A percentile compares a stretch with the other conserved stretches of the same genome.
These are phyloP conservation scores for Drosophila anomelani DNA, from an alignment of 2,888 invertebrate genomes.

Conservation along the genomic window DNA sequence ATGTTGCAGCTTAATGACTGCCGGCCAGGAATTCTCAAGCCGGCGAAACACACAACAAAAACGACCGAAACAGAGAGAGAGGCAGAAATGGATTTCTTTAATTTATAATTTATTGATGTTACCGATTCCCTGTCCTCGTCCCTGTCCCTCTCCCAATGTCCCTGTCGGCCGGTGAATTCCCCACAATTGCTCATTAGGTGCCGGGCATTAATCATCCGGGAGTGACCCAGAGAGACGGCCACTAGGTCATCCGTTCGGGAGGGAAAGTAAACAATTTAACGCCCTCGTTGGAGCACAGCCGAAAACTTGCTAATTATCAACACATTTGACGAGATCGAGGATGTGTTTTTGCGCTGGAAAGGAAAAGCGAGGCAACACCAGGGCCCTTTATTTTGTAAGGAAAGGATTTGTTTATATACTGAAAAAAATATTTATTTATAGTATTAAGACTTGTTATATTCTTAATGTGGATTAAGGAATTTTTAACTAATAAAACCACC, in stretches of 20 bases:
- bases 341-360: slow-evolving; percentile 9
- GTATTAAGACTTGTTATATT: background rate
- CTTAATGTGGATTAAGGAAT: background rate
- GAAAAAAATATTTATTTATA: too few species aligned
- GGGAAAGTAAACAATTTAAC: slow-evolving; percentile 51
- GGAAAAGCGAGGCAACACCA: slow-evolving; percentile 1
- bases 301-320: slow-evolving; percentile 71
- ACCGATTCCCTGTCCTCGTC: slow-evolving; percentile 58
- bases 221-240: slow-evolving; percentile 47
- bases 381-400: background rate
- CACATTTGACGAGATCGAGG: slow-evolving; percentile 60
- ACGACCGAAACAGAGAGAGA: background rate
- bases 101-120: slow-evolving; percentile 80
- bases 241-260: slow-evolving; percentile 39
- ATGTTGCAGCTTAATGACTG: slow-evolving; percentile 68
- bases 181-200: slow-evolving; percentile 76
- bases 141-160: slow-evolving; percentile 16
- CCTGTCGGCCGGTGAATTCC: slow-evolving; percentile 41
- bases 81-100: slow-evolving; percentile 77
- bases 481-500: background rate
- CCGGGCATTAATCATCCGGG: slow-evolving; percentile 68
- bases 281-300: slow-evolving; percentile 39
- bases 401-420: slow-evolving; percentile 17
- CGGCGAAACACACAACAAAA: slow-evolving; percentile 20
- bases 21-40: slow-evolving; percentile 74